phyloP scores from a whole-genome alignment of 2,797 vertebrate species.

The Danio choprae region DNA sequence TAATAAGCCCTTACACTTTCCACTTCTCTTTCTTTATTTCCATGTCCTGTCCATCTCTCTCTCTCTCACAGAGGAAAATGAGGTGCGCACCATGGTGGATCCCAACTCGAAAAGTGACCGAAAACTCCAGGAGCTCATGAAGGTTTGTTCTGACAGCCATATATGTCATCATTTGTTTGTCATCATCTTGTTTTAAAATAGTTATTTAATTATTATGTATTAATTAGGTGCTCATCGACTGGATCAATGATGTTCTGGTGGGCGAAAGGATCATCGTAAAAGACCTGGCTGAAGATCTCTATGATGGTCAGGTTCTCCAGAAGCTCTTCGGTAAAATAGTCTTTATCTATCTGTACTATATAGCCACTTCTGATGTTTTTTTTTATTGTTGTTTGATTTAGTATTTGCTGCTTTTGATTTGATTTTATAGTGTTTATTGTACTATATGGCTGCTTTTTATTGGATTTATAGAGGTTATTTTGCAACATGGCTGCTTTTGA shows the following conservation, averaged over 20 bases:
- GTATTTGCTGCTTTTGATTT: too few species aligned
- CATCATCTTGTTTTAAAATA: not conserved
- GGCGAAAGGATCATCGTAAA: slow-evolving; percentile 99
- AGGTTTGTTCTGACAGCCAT: slow-evolving; percentile 73
- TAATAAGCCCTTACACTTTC: slow-evolving; percentile 13
- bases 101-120: slow-evolving; percentile 93
- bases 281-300: slow-evolving; percentile 96
- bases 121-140: slow-evolving; percentile 94
- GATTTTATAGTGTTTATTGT: too few species aligned
- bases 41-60: slow-evolving; percentile 2
- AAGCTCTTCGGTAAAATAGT: slow-evolving; percentile 92
- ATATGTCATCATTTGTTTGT: not conserved
- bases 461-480: too few species aligned
- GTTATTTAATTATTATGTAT: not conserved
- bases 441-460: too few species aligned
- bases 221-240: slow-evolving; percentile 93
- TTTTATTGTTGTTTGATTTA: too few species aligned
- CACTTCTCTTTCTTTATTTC: not conserved
- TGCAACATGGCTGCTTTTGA: too few species aligned
- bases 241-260: slow-evolving; percentile 97
- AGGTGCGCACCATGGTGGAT: slow-evolving; percentile 97
- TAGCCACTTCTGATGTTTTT: not conserved
- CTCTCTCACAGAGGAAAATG: slow-evolving; percentile 90
- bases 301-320: slow-evolving; percentile 97
- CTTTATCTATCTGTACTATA: not conserved